phyloP scores from a whole-genome alignment of 2,888 invertebrate species.

The Ectobius pallidus region DNA sequence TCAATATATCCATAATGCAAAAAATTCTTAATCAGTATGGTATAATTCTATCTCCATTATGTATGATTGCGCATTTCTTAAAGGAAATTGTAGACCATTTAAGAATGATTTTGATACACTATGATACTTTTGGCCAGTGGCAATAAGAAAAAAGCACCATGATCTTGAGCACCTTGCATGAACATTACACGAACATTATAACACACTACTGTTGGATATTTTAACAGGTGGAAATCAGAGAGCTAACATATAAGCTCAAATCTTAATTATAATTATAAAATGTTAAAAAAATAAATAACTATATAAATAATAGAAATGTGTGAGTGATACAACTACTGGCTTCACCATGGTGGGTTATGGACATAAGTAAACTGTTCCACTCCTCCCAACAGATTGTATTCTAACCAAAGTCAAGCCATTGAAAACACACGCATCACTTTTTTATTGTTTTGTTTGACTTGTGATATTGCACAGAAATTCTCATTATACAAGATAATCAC shows the following conservation, averaged over 20 bases:
- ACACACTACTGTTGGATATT: background rate
- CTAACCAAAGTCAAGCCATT: background rate
- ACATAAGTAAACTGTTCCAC: background rate
- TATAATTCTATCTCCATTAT: too few relatives aligned
- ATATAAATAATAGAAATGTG: conserved; percentile 22
- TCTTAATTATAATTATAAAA: background rate
- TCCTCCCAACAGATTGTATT: background rate
- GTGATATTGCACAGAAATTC: conserved; percentile 30
- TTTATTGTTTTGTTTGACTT: conserved; percentile 1
- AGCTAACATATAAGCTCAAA: background rate
- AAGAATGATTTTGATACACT: too few relatives aligned
- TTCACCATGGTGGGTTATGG: conserved; percentile 10
- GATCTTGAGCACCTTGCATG: conserved; percentile 7
- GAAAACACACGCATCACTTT: conserved; percentile 8
- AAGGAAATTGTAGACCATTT: too few relatives aligned
- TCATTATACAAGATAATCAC: conserved; percentile 16
- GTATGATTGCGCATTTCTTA: too few relatives aligned
- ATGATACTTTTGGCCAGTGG: too few relatives aligned
- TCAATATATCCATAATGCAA: too few relatives aligned
- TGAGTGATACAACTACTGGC: conserved; percentile 20
- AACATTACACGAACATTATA: background rate
- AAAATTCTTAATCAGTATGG: too few relatives aligned
- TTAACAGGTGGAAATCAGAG: background rate
- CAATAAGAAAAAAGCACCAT: background rate
- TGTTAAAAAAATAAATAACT: conserved; percentile 22